These are phyloP conservation scores for Scyliorhinus canicula DNA, from an alignment of 2,797 vertebrate genomes.

Conservation along the genomic window DNA sequence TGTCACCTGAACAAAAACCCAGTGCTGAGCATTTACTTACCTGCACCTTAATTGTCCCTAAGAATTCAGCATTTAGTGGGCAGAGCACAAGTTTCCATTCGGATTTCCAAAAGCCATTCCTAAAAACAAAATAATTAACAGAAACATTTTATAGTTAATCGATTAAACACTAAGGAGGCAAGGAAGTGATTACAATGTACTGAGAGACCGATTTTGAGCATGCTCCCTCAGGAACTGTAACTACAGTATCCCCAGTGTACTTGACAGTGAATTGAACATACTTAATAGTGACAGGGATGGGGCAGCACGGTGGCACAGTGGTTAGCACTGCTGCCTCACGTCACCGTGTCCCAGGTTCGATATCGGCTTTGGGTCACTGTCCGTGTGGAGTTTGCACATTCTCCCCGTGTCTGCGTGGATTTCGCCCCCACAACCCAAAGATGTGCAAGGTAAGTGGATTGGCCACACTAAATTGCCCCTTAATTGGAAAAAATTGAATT, in stretches of 20 bases:
- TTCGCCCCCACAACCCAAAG: too few relatives aligned
- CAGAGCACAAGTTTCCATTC: constrained; percentile 38
- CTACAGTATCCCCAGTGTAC: neutral
- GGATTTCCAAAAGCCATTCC: constrained; percentile 39
- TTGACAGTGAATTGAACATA: neutral
- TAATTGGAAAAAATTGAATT: too few relatives aligned
- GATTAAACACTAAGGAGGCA: too few relatives aligned
- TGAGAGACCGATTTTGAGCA: neutral
- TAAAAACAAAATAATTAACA: neutral
- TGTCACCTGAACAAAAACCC: neutral
- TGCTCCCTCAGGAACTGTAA: neutral
- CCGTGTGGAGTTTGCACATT: too few relatives aligned
- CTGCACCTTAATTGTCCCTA: constrained; percentile 34
- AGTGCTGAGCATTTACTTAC: neutral
- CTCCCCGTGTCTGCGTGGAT: too few relatives aligned
- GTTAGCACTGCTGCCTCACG: too few relatives aligned
- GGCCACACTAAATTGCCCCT: too few relatives aligned
- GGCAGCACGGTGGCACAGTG: too few relatives aligned
- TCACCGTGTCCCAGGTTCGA: too few relatives aligned
- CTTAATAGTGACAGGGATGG: neutral
- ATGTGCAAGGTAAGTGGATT: too few relatives aligned
- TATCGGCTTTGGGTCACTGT: too few relatives aligned
- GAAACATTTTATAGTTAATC: neutral
- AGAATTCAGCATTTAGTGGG: neutral
- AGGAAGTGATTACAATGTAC: neutral